Percentiles rank a stretch among this genome's conserved stretches.
These are phyloP conservation scores for Cotesia chilonis DNA, from an alignment of 1,140 invertebrate genomes.

Conservation along the genomic window DNA sequence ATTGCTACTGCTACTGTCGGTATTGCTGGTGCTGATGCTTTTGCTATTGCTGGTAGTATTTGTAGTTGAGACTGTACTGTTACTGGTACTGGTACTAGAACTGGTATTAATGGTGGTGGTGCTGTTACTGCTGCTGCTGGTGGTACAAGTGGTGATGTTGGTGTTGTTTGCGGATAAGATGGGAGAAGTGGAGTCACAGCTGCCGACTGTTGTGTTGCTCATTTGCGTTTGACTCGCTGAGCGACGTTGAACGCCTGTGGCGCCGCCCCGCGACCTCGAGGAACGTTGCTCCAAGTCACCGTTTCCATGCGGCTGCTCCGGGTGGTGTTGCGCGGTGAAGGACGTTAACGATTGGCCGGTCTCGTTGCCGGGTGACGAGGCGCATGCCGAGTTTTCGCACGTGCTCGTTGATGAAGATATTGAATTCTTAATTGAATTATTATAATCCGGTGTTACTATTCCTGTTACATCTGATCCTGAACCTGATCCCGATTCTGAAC, in stretches of 20 bases:
- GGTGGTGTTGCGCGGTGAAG: slow-evolving; percentile 16
- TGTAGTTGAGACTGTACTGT: neutral
- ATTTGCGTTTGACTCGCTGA: slow-evolving; percentile 34
- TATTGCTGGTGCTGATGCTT: neutral
- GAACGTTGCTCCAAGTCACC: slow-evolving; percentile 19
- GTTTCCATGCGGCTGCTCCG: slow-evolving; percentile 32
- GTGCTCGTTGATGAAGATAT: slow-evolving; percentile 20
- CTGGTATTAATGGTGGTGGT: neutral
- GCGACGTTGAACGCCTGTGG: slow-evolving; percentile 30
- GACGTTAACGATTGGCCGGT: slow-evolving; percentile 30
- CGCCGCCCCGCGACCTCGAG: slow-evolving; percentile 26
- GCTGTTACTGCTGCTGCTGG: too few relatives aligned
- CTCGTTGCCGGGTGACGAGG: slow-evolving; percentile 32
- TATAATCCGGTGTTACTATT: slow-evolving; percentile 20
- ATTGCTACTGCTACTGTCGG: slow-evolving; percentile 15
- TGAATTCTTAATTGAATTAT: slow-evolving; percentile 11
- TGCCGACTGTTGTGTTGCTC: slow-evolving; percentile 14
- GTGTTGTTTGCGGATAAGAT: slow-evolving; percentile 16
- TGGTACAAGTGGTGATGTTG: neutral
- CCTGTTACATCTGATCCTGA: too few relatives aligned
- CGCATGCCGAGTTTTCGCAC: slow-evolving; percentile 32
- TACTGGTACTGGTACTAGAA: too few relatives aligned
- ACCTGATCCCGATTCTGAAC: neutral
- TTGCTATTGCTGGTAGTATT: neutral
- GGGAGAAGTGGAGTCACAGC: slow-evolving; percentile 11